These are phyloP conservation scores for Thaumetopoea pityocampa DNA, from an alignment of 1,140 invertebrate genomes.

Conservation along the genomic window DNA sequence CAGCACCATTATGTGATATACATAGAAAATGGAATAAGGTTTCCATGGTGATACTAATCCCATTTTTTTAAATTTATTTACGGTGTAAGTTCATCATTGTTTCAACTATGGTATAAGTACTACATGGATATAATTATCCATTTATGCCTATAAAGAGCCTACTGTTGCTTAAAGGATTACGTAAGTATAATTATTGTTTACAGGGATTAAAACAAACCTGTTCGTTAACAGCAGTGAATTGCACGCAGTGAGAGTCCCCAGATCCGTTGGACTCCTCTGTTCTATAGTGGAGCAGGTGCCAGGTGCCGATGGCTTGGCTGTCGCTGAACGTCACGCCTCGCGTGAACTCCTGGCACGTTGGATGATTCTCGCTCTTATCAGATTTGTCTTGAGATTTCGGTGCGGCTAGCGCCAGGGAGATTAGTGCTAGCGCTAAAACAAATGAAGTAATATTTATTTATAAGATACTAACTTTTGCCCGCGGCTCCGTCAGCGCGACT, in stretches of 20 bases:
- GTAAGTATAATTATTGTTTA: too few species aligned
- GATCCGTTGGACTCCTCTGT: conserved; percentile 42
- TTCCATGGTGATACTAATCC: too few species aligned
- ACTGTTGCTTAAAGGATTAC: too few species aligned
- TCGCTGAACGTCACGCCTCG: conserved; percentile 51
- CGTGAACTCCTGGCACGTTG: conserved; percentile 47
- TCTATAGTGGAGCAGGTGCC: conserved; percentile 55
- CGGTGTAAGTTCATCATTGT: too few species aligned
- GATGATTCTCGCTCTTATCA: conserved; percentile 37
- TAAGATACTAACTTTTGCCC: neutral
- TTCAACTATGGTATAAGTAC: too few species aligned
- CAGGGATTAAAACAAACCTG: conserved; percentile 36
- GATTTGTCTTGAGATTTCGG: conserved; percentile 9
- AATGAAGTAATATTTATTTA: neutral
- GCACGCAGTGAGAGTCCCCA: conserved; percentile 48
- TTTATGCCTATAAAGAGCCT: too few species aligned
- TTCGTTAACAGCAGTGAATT: conserved; percentile 40
- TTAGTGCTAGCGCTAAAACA: conserved; percentile 2
- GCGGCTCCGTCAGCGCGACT: too few species aligned
- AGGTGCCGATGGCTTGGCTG: conserved; percentile 44
- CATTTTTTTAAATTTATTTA: too few species aligned
- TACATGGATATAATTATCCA: too few species aligned
- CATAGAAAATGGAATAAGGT: too few species aligned
- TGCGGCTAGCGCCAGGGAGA: neutral
- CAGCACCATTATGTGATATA: too few species aligned